These are phyloP conservation scores for Brachionus koreanus DNA, from an alignment of 1,140 invertebrate species.

Conservation along the genomic window DNA sequence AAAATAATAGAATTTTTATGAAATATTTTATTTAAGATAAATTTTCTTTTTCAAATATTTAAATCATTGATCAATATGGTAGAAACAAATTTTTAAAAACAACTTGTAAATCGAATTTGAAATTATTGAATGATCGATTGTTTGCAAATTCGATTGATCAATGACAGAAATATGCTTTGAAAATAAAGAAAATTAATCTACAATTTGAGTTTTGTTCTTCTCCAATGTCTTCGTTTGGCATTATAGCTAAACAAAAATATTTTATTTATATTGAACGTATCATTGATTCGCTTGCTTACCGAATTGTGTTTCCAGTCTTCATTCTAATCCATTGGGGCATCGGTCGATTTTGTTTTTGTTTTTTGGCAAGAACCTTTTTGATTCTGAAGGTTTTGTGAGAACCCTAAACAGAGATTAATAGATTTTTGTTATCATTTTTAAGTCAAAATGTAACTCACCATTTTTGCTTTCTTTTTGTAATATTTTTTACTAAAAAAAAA, in stretches of 20 bases:
- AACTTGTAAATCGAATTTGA: too few species aligned
- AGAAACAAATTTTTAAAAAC: not conserved
- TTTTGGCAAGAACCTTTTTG: slow-evolving; percentile 94
- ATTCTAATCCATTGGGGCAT: slow-evolving; percentile 98
- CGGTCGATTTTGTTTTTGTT: slow-evolving; percentile 93
- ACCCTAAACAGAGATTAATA: slow-evolving; percentile 62
- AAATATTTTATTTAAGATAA: not conserved
- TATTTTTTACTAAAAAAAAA: not conserved
- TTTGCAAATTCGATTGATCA: not conserved
- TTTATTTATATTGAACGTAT: too few species aligned
- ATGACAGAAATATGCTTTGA: slow-evolving; percentile 28
- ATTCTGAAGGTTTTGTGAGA: slow-evolving; percentile 96
- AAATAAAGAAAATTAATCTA: slow-evolving; percentile 62
- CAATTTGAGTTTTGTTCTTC: slow-evolving; percentile 93
- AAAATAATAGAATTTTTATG: not conserved
- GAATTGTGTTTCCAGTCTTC: slow-evolving; percentile 93
- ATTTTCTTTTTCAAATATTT: slow-evolving; percentile 16
- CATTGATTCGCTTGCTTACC: slow-evolving; percentile 64
- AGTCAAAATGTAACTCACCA: not conserved
- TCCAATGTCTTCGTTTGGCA: slow-evolving; percentile 94
- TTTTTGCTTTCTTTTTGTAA: not conserved
- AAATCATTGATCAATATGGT: not conserved
- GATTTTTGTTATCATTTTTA: not conserved
- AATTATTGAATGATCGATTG: not conserved
- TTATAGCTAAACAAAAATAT: slow-evolving; percentile 76